Evolutionary conservation across 2,888 invertebrate genomes (phyloP).

Genomic region (Sinotaia quadrata): DNA sequence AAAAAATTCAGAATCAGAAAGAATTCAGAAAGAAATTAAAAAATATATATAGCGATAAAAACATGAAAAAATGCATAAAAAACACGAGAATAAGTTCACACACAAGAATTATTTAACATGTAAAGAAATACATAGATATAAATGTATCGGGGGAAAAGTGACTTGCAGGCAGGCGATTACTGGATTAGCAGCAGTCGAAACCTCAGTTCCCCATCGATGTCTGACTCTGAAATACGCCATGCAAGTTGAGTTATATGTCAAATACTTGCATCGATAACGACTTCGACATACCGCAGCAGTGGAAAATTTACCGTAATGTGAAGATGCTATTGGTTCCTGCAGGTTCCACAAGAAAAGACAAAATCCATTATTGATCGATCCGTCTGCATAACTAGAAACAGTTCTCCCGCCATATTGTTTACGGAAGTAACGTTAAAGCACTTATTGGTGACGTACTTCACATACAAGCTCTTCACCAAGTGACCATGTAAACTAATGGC

Average conservation of each 20-base stretch:
- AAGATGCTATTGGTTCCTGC: slow-evolving; percentile 17
- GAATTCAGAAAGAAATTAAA: too few species aligned
- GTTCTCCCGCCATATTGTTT: slow-evolving; percentile 50
- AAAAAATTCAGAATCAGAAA: too few species aligned
- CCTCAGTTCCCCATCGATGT: too few species aligned
- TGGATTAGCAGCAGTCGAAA: too few species aligned
- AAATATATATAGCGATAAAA: too few species aligned
- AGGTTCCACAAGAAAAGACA: slow-evolving; percentile 22
- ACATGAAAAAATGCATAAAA: too few species aligned
- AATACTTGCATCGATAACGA: not conserved
- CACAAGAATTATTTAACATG: too few species aligned
- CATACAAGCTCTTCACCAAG: slow-evolving; percentile 25
- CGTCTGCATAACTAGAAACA: slow-evolving; percentile 22
- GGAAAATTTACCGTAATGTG: slow-evolving; percentile 17
- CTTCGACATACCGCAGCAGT: slow-evolving; percentile 15
- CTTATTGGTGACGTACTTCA: slow-evolving; percentile 25
- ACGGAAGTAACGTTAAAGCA: slow-evolving; percentile 58
- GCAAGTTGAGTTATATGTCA: not conserved
- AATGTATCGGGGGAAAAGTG: too few species aligned
- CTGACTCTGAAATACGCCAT: too few species aligned
- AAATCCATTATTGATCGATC: slow-evolving; percentile 43
- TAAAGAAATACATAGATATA: too few species aligned
- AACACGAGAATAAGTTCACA: too few species aligned
- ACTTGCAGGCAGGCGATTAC: too few species aligned
- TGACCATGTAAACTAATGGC: slow-evolving; percentile 41